Evolutionary conservation across 2,888 invertebrate genomes (phyloP).

Genomic region (Andrena trimmerana): DNA sequence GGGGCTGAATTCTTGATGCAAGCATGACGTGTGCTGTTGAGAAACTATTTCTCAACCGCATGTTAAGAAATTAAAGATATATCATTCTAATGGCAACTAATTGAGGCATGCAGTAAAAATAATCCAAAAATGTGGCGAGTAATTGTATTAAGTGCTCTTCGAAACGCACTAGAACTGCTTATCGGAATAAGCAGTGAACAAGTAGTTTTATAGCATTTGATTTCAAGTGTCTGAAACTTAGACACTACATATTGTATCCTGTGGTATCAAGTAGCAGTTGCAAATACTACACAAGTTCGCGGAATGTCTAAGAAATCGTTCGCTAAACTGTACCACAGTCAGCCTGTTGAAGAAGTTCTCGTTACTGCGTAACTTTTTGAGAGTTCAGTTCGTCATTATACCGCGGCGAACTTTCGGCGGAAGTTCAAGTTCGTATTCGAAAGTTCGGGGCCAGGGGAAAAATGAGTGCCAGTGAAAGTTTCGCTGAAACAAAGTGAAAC

Average conservation of each 20-base stretch:
- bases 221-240: neutral
- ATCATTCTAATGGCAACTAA: too few relatives aligned
- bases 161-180: too few relatives aligned
- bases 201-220: neutral
- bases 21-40: too few relatives aligned
- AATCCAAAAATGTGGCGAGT: too few relatives aligned
- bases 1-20: too few relatives aligned
- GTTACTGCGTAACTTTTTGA: slow-evolving; percentile 74
- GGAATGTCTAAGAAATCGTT: slow-evolving; percentile 58
- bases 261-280: neutral
- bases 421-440: slow-evolving; percentile 73
- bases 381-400: slow-evolving; percentile 74
- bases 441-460: slow-evolving; percentile 66
- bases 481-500: slow-evolving; percentile 58
- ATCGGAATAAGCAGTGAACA: neutral
- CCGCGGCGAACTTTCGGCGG: slow-evolving; percentile 64
- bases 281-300: slow-evolving; percentile 11
- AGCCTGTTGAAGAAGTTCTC: slow-evolving; percentile 71
- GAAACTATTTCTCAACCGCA: too few relatives aligned
- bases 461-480: slow-evolving; percentile 70
- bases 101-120: too few relatives aligned
- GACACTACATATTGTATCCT: neutral
- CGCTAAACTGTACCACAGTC: slow-evolving; percentile 68
- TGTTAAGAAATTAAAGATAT: too few relatives aligned
- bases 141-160: too few relatives aligned